Percentiles rank a stretch among this genome's conserved stretches.
These are phyloP conservation scores for Anser brachyrhynchus DNA, from an alignment of 2,113 vertebrate genomes.

Conservation along the genomic window DNA sequence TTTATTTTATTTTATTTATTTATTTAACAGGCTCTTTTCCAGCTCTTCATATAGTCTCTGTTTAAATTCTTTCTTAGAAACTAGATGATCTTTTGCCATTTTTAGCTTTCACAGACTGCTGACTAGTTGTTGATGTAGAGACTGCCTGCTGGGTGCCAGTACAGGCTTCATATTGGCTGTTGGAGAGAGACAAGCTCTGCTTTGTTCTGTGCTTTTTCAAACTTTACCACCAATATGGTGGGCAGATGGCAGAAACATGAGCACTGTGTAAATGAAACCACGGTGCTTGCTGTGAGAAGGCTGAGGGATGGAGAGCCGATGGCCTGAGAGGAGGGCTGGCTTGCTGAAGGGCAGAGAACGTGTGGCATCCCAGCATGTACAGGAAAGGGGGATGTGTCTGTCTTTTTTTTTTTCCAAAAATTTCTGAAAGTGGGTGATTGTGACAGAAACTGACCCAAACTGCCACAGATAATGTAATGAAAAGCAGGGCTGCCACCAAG, in stretches of 20 bases:
- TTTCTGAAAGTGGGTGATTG: background rate
- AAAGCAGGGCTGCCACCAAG: background rate
- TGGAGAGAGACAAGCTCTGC: conserved; percentile 25
- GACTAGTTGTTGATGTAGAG: conserved; percentile 24
- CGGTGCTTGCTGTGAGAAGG: background rate
- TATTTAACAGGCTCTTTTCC: background rate
- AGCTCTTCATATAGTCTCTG: background rate
- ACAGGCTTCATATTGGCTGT: background rate
- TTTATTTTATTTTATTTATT: background rate
- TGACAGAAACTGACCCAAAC: background rate
- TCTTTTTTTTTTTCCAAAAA: background rate
- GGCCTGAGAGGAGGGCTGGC: background rate
- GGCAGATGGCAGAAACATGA: conserved; percentile 22
- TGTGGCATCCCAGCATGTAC: background rate
- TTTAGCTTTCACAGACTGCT: background rate
- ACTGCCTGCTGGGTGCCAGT: conserved; percentile 48
- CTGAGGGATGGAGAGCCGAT: background rate
- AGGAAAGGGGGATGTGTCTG: accelerated
- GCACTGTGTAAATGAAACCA: background rate
- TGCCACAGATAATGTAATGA: background rate
- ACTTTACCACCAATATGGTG: background rate
- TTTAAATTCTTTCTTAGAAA: conserved; percentile 13
- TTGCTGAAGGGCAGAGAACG: background rate
- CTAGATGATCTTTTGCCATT: background rate
- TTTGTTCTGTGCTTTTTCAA: background rate